Evolutionary conservation across 2,888 invertebrate genomes (phyloP).

Genomic region (Cataglyphis cursor): DNA sequence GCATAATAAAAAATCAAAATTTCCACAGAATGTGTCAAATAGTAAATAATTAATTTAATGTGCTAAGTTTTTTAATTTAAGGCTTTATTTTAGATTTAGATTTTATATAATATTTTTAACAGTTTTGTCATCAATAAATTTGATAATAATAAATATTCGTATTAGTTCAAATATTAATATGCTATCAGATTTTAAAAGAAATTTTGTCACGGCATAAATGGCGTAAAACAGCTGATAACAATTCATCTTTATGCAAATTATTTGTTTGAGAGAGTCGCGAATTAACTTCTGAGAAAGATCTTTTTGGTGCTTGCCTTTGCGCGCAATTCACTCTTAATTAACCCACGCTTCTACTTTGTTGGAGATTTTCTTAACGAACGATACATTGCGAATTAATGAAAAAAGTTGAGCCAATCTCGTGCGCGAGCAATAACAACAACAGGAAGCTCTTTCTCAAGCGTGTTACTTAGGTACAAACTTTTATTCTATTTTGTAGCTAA

Average conservation of each 20-base stretch:
- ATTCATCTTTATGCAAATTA: slow-evolving; percentile 28
- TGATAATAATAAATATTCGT: not conserved
- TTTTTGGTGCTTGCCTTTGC: slow-evolving; percentile 21
- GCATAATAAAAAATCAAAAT: not conserved
- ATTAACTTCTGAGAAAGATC: slow-evolving; percentile 39
- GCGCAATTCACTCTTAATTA: slow-evolving; percentile 29
- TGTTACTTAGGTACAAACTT: slow-evolving; percentile 26
- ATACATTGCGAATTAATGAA: slow-evolving; percentile 45
- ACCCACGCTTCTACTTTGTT: slow-evolving; percentile 19
- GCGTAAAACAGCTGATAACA: slow-evolving; percentile 23
- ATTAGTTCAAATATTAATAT: slow-evolving; percentile 17
- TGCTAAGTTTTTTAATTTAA: not conserved
- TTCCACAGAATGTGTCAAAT: not conserved
- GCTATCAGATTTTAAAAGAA: not conserved
- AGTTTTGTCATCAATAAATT: not conserved
- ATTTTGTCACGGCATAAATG: not conserved
- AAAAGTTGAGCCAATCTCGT: slow-evolving; percentile 25
- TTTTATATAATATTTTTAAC: not conserved
- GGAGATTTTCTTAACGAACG: slow-evolving; percentile 18
- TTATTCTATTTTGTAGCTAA: slow-evolving; percentile 27
- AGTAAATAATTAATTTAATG: not conserved
- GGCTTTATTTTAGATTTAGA: not conserved
- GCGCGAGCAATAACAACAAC: slow-evolving; percentile 22
- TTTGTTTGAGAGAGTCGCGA: slow-evolving; percentile 6
- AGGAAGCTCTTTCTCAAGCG: slow-evolving; percentile 15